These are phyloP conservation scores for Anoplopoma fimbria DNA, from an alignment of 2,113 vertebrate genomes.

Conservation along the genomic window DNA sequence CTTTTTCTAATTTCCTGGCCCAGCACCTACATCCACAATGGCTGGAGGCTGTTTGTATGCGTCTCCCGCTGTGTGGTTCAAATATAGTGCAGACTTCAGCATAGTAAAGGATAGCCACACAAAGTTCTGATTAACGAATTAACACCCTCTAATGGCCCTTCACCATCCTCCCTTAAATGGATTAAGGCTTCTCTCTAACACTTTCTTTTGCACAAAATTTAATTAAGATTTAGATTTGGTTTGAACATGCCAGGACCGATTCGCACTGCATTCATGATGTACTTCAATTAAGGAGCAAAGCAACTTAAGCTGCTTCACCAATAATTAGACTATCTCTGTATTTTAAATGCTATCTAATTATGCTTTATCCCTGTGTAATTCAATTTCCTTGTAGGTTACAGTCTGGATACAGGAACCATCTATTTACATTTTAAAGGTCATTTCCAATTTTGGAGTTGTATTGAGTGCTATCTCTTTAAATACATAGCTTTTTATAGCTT, in stretches of 20 bases:
- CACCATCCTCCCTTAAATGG: conserved; percentile 82
- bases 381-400: conserved; percentile 76
- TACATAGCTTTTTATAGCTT: conserved; percentile 32
- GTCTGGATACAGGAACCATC: conserved; percentile 37
- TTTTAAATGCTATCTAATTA: conserved; percentile 85
- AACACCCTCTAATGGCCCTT: conserved; percentile 85
- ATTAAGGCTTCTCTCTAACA: conserved; percentile 83
- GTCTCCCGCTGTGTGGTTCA: conserved; percentile 73
- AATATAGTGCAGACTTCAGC: conserved; percentile 74
- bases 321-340: conserved; percentile 85
- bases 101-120: conserved; percentile 78
- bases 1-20: conserved; percentile 78
- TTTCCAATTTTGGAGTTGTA: conserved; percentile 30
- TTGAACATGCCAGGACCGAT: conserved; percentile 84
- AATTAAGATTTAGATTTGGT: conserved; percentile 88
- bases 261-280: conserved; percentile 77
- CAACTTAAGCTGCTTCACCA: conserved; percentile 85
- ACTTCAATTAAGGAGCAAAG: conserved; percentile 84
- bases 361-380: conserved; percentile 82
- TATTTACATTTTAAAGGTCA: conserved; percentile 77
- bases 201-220: conserved; percentile 84
- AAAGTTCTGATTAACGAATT: conserved; percentile 87
- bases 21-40: conserved; percentile 73
- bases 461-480: conserved; percentile 42
- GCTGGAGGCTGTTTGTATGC: conserved; percentile 78